Base-by-base conservation (phyloP, 2,888 invertebrate species). In the Tetragnatha montana region DNA sequence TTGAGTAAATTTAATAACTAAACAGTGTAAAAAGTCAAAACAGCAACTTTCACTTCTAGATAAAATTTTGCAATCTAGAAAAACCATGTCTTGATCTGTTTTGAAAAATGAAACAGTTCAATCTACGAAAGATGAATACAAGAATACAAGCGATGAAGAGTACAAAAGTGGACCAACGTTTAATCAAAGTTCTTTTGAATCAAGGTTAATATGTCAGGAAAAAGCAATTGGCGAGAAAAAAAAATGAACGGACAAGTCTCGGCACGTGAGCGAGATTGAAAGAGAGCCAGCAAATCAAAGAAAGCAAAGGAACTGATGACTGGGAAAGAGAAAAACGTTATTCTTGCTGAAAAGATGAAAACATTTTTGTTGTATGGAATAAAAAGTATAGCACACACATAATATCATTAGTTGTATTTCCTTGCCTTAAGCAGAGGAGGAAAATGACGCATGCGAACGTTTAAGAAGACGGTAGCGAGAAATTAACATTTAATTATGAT, bases 111-210 rank as follows among this genome's bases (percentile, higher is more conserved):
- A 60, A 60, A 60, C 12, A 17, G 17, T 60, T 60, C 60, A 60
- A 60, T 17, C 12, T 60, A 12, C 60, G 60, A 60, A 60, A 60
- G 8, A 60, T 60, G 60, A 60, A 60, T 60, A 60, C 8, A 60
- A 60, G 60, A 60, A 60, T 14, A 60, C 4, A 60, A 6, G 60
- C 17, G 17, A 60, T 60, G 17, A 60, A 60, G 60, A 60, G 10
- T 60, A 60, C 60, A 60, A 60, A 10, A 60, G 14, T 60, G 17
- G 60, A 60, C 60, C 17, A 60, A 60, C 60, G 17, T 80, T 19
- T 68, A 80, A 51, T 78, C 73, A 35, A 73, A 73, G 22, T 73
- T 35, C 21, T 22, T 73, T 73, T 35, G 22, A 73, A 35, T 73
- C 35, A 73, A 35, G 73, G 35, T 22, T 73, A 73, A 21, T 21